Evolutionary conservation across 2,113 vertebrate species (phyloP), one percentile per base, ranked within the genome.

Genomic region (Agapornis roseicollis): DNA sequence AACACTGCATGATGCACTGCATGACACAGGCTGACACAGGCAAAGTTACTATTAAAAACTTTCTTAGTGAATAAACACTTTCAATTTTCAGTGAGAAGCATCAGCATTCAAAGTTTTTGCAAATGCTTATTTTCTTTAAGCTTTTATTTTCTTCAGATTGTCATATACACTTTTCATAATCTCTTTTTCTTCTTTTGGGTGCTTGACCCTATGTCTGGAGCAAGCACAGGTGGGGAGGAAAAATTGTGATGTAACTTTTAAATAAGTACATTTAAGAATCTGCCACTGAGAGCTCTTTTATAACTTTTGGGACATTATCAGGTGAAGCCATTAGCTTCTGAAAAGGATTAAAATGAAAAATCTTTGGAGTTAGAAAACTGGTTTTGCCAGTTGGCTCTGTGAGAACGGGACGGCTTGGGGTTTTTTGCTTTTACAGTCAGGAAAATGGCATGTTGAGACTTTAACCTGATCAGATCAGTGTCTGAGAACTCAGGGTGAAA

Each of bases 281-380:
- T 91, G 47, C 53, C 74, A 39, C 39, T 0, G 4, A 80, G 70
- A 44, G 22, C 28, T 81, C 58, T 84, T 68, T 60, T 74, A 13
- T 29, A 85, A 93, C 33, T 79, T 71, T 79, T 91, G 52, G 11
- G 58, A 61, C 31, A 24, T 61, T 70, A 78, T 86, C 44, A 92
- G 31, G 80, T 76, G 44, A 88, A 93, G n/a, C 44, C 37, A 85
- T 91, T 76, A 73, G 17, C 68, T 93, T 83, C 53, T 80, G 44
- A 61, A 95, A 88, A 79, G 50, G 37, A 82, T 85, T 77, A 80
- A 91, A 65, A 66, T 88, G 17, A 73, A 88, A 88, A 77, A 83
- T 56, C 25, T 88, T 88, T 91, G 68, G 80, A 88, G 64, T 66
- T 19, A 63, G 60, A 78, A 95, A 93, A 91, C 29, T 77, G 53